Base-by-base conservation (phyloP, 1,140 invertebrate genomes). In the Drosophila parabipectinata region DNA sequence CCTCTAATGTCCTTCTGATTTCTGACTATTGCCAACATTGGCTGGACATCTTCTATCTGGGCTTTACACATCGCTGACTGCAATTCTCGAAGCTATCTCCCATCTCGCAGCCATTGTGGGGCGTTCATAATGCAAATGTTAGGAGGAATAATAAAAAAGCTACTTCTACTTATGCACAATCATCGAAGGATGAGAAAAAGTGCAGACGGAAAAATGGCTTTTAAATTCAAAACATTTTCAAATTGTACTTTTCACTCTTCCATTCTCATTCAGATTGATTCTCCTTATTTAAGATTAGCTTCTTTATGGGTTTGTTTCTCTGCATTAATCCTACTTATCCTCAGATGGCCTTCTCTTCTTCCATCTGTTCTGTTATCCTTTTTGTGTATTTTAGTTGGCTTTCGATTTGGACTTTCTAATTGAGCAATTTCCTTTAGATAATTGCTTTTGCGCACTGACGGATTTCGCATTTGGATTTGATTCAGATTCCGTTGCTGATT, bases 381-480 rank as follows among this genome's bases (percentile, higher is more conserved):
- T 51, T 14, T 55, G 15, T 50, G 56, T 62, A 53, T 52, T 57
- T 67, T 52, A 60, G 55, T 88, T 52, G 71, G 66, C 56, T 83
- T 75, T 83, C 76, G 75, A 87, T 88, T 88, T 77, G 50, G 53
- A 66, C 44, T 26, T 62, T 61, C 62, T 83, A 88, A 87, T 88
- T 87, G 83, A 45, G 63, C 75, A 82, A 87, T 87, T 87, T 87
- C 83, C 83, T 64, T 79, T 34, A 39, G 56, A 48, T 88, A 87
- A 87, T 87, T 87, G 83, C 75, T 79, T 85, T 87, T 68, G 78
- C 44, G 44, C 56, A 21, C 60, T 48, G 21, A 37, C 47, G 52
- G 21, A 34, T 57, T 39, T 39, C 32, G 71, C 14, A 73, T 54
- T 55, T 30, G 52, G 69, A 72, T 72, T 24, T 45, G 47, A 37